phyloP scores from a whole-genome alignment of 2,888 invertebrate genomes.

The Esperia sulphurella region DNA sequence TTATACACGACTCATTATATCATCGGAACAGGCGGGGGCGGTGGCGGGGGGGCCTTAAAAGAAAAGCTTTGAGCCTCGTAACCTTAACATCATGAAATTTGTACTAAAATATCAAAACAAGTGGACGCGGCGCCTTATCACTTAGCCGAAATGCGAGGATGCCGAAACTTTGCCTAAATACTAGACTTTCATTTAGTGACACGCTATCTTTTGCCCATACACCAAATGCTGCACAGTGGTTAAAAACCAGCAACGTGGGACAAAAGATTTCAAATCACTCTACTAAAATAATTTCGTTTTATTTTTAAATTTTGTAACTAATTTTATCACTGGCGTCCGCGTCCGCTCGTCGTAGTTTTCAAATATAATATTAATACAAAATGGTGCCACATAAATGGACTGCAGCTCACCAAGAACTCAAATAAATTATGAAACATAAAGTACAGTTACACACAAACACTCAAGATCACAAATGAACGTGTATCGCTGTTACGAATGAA shows the following conservation, averaged over 20 bases:
- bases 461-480: conserved; percentile 61
- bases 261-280: conserved; percentile 34
- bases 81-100: conserved; percentile 79
- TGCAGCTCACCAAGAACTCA: conserved; percentile 50
- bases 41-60: conserved; percentile 60
- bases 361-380: conserved; percentile 66
- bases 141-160: conserved; percentile 80
- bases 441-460: conserved; percentile 45
- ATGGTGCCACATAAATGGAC: conserved; percentile 51
- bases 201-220: conserved; percentile 27
- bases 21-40: conserved; percentile 47
- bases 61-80: conserved; percentile 79
- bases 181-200: conserved; percentile 55
- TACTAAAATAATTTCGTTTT: conserved; percentile 73
- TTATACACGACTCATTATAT: conserved; percentile 75
- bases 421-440: conserved; percentile 36
- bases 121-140: conserved; percentile 72
- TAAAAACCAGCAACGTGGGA: conserved; percentile 21
- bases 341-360: conserved; percentile 73
- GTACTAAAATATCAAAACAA: conserved; percentile 78
- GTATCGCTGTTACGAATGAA: conserved; percentile 74
- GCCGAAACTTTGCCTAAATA: conserved; percentile 77
- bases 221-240: conserved; percentile 24
- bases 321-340: conserved; percentile 75
- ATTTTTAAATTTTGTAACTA: conserved; percentile 66